phyloP scores from a whole-genome alignment of 2,797 vertebrate genomes.

The Pelochelys cantorii region DNA sequence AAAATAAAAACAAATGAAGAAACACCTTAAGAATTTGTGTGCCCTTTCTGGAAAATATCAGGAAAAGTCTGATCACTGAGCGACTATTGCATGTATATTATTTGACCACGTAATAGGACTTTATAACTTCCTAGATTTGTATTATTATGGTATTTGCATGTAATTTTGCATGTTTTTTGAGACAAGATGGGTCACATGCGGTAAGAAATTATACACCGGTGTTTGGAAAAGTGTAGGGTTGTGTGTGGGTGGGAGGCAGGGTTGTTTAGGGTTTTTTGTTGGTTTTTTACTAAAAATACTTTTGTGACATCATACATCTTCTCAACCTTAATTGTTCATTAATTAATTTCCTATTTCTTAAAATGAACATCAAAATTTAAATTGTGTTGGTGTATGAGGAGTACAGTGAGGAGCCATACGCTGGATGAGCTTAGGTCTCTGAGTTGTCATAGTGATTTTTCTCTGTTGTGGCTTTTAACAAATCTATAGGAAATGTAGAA shows the following conservation, averaged over 20 bases:
- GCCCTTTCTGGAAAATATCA: neutral
- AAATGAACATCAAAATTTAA: neutral
- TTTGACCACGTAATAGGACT: neutral
- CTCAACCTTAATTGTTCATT: neutral
- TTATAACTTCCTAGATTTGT: neutral
- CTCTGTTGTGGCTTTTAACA: neutral
- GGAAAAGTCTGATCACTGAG: neutral
- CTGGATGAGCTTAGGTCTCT: neutral
- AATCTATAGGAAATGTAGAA: neutral
- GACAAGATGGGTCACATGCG: neutral
- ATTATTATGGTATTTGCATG: neutral
- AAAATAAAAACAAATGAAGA: slow-evolving; percentile 58
- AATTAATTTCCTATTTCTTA: neutral
- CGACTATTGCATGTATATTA: slow-evolving; percentile 11
- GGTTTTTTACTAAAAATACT: neutral
- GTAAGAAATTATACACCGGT: neutral
- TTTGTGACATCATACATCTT: neutral
- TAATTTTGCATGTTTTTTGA: neutral
- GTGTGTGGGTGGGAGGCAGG: no score
- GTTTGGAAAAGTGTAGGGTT: neutral
- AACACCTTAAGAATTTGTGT: slow-evolving; percentile 17
- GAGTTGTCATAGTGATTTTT: neutral
- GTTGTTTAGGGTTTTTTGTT: neutral
- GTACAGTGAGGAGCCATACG: neutral
- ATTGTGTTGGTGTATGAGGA: neutral